Evolutionary conservation across 2,888 invertebrate genomes (phyloP), one percentile per base, ranked within the genome.

Genomic region (Lamproptera curius): DNA sequence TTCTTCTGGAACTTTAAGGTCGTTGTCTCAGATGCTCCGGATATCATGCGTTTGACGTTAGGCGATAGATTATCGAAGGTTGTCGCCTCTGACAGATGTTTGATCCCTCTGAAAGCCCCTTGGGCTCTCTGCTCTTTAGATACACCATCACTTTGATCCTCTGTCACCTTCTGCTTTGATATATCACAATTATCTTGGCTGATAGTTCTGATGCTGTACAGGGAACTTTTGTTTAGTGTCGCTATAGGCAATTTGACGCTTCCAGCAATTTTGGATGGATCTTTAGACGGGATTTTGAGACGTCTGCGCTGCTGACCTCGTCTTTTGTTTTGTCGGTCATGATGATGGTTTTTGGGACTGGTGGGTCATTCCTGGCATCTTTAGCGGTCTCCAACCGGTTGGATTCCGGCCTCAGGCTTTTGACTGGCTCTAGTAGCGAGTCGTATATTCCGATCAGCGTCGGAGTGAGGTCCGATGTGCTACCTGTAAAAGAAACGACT

Each of bases 361-460:
- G 86, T 51, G 87, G 87, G 49, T 87, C 82, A 58, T 86, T 86
- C 62, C 85, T 73, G n/a, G 86, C 85, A 64, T 87, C 86, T 76
- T 86, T 87, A 42, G 86, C 86, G 31, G 77, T 83, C 67, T 83
- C 79, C 38, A 81, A 62, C 38, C 67, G 59, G 23, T 55, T 65
- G 4, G 68, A 61, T 63, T 80, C 82, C 42, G 79, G 76, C 58
- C 67, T 70, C 26, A 76, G 53, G 57, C 72, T 78, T 59, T 83
- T 85, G 1, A 63, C 70, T 51, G 85, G 87, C 61, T 88, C 91
- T 63, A 89, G 89, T 58, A 96, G 89, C 56, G 94, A 93, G 87
- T 97, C 96, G 78, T 95, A 96, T 81, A 95, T 94, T 56, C 94
- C 94, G 81, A 97, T 91, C 55, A 96, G 90, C 59, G 94, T 93